Percentiles rank a stretch among this genome's conserved stretches.
These are phyloP conservation scores for Octopus bimaculoides DNA, from an alignment of 1,140 invertebrate genomes.

Conservation along the genomic window DNA sequence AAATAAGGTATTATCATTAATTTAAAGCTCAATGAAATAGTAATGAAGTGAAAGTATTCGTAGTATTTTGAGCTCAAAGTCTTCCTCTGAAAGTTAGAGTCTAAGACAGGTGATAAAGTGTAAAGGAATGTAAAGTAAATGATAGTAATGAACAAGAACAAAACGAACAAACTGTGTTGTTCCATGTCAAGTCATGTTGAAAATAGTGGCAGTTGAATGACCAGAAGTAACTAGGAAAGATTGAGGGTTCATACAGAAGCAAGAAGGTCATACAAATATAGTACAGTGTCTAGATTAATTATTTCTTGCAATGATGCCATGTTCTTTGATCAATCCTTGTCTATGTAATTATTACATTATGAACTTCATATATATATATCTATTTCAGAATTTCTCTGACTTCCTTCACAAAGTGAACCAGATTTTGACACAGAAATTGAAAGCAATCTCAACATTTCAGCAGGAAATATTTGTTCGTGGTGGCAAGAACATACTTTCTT, in stretches of 20 bases:
- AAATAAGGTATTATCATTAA: too few species aligned
- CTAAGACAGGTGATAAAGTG: too few species aligned
- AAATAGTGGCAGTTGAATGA: background rate
- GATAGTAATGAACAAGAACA: too few species aligned
- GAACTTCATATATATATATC: slow-evolving; percentile 11
- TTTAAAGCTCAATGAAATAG: too few species aligned
- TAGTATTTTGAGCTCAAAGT: too few species aligned
- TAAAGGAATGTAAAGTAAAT: too few species aligned
- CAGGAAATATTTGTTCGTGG: slow-evolving; percentile 30
- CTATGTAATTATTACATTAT: background rate
- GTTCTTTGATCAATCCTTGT: background rate
- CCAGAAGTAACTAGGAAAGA: background rate
- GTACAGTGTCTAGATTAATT: background rate
- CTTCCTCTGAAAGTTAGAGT: too few species aligned
- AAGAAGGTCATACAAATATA: background rate
- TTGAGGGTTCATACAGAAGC: background rate
- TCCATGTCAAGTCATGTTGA: too few species aligned
- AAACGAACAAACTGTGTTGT: too few species aligned
- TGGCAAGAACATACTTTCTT: background rate
- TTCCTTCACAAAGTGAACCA: slow-evolving; percentile 41
- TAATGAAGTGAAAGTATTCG: too few species aligned
- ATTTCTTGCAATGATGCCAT: background rate
- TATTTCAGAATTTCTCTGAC: slow-evolving; percentile 43
- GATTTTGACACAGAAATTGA: slow-evolving; percentile 45
- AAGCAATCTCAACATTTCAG: slow-evolving; percentile 40